These are phyloP conservation scores for Drosophila sproati DNA, from an alignment of 1,140 invertebrate genomes.

Conservation along the genomic window DNA sequence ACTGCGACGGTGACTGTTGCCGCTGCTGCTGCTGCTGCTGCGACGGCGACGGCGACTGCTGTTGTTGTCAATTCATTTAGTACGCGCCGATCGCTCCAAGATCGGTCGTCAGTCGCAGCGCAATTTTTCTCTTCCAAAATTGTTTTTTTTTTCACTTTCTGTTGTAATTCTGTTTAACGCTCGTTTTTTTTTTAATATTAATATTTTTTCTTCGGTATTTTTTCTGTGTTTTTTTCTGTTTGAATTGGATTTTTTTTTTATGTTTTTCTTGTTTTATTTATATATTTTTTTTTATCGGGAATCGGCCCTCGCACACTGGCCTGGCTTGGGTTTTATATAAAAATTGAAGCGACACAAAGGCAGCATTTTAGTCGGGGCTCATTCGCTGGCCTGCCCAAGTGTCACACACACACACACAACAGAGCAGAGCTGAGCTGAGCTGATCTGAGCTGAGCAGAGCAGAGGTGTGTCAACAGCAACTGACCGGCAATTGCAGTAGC, in stretches of 20 bases:
- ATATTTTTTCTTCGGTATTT: slow-evolving; percentile 53
- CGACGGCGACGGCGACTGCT: slow-evolving; percentile 31
- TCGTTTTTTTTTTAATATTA: slow-evolving; percentile 33
- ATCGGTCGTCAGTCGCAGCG: slow-evolving; percentile 72
- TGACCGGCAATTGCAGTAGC: slow-evolving; percentile 35
- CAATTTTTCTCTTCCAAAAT: slow-evolving; percentile 61
- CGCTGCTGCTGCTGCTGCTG: slow-evolving; percentile 12
- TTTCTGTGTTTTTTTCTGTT: slow-evolving; percentile 42
- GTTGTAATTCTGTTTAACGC: slow-evolving; percentile 56
- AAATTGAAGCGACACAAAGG: slow-evolving; percentile 76
- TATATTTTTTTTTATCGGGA: slow-evolving; percentile 50
- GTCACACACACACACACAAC: slow-evolving; percentile 30
- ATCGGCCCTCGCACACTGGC: slow-evolving; percentile 50
- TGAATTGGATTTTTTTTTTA: slow-evolving; percentile 23
- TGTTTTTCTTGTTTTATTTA: slow-evolving; percentile 18
- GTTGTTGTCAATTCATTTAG: slow-evolving; percentile 71
- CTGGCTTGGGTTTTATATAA: slow-evolving; percentile 67
- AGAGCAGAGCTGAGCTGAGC: slow-evolving; percentile 13
- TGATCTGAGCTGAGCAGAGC: slow-evolving; percentile 5
- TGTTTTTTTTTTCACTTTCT: slow-evolving; percentile 63
- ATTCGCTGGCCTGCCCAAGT: slow-evolving; percentile 55
- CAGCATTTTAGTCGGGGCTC: slow-evolving; percentile 69
- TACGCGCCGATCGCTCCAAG: slow-evolving; percentile 74
- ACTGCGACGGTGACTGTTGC: slow-evolving; percentile 9
- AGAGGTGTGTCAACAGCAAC: slow-evolving; percentile 37